Conservation (phyloP, 2,113 vertebrate genomes). For the Gymnocephalus cernua region DNA sequence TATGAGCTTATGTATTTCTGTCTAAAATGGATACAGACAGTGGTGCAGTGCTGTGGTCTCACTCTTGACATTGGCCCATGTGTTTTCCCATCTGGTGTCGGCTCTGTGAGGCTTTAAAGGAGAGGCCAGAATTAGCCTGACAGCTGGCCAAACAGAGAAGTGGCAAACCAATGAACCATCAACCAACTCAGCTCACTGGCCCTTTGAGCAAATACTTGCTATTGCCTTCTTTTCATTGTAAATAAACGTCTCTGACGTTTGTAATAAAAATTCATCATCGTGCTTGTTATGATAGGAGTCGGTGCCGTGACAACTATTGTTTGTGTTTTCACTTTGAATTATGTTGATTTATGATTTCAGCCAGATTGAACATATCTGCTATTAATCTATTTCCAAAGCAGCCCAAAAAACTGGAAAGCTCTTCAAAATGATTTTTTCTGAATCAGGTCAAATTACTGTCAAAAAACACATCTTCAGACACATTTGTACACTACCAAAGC, state of each 20-base stretch:
- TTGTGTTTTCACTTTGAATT: conserved; percentile 53
- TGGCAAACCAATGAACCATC: conserved; percentile 61
- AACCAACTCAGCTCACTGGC: conserved; percentile 6
- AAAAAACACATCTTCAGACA: too few species aligned
- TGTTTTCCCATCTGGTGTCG: conserved; percentile 24
- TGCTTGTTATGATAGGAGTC: conserved; percentile 23
- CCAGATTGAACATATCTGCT: conserved; percentile 25
- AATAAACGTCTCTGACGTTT: conserved; percentile 33
- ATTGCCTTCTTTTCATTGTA: conserved; percentile 28
- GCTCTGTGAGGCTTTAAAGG: conserved; percentile 6
- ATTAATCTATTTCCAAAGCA: background rate
- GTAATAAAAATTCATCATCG: background rate
- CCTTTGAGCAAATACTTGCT: conserved; percentile 39
- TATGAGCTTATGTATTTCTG: background rate
- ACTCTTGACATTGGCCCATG: background rate
- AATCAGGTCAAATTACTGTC: too few species aligned
- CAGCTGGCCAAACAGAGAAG: conserved; percentile 49
- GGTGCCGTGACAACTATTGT: conserved; percentile 26
- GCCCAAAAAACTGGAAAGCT: background rate
- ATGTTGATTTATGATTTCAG: conserved; percentile 30
- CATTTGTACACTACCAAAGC: too few species aligned
- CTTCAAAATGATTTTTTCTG: too few species aligned
- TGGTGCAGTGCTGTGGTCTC: conserved; percentile 4
- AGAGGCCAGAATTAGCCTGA: conserved; percentile 41
- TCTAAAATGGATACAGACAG: background rate